Percentiles rank a stretch among this genome's conserved stretches.
Conservation (phyloP, 2,797 vertebrate species). For the Coendou prehensilis region DNA sequence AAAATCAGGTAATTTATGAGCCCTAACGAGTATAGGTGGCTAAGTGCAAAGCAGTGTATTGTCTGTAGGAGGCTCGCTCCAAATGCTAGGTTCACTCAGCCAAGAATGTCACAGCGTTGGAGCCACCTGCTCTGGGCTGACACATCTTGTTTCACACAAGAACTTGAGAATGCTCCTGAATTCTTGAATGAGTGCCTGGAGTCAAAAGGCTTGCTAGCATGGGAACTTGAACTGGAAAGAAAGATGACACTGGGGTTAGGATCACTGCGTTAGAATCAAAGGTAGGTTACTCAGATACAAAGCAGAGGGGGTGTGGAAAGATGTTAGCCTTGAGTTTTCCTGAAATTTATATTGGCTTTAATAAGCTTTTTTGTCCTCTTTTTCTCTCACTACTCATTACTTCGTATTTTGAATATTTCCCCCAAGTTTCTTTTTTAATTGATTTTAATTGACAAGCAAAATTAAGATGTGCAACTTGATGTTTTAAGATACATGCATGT, state of each 20-base stretch:
- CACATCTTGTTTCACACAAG: constrained; percentile 66
- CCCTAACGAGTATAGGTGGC: neutral
- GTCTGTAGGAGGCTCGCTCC: constrained; percentile 12
- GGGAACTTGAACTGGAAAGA: constrained; percentile 33
- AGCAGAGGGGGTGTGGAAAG: neutral
- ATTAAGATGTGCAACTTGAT: neutral
- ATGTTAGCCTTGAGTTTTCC: neutral
- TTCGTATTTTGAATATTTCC: neutral
- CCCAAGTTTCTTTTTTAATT: neutral
- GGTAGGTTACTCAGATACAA: neutral
- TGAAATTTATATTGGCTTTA: neutral
- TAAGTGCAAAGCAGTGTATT: neutral
- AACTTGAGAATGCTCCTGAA: constrained; percentile 70
- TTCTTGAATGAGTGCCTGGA: constrained; percentile 74
- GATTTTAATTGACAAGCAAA: neutral
- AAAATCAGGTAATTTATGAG: constrained; percentile 37
- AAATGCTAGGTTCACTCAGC: neutral
- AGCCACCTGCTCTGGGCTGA: constrained; percentile 62
- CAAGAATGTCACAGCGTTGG: constrained; percentile 13
- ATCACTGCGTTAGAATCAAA: neutral
- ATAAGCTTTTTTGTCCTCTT: neutral
- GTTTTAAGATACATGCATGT: neutral
- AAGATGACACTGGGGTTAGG: neutral
- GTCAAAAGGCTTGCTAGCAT: constrained; percentile 5
- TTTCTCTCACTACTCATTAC: neutral